These are phyloP conservation scores for Phyto melanocephala DNA, from an alignment of 2,888 invertebrate genomes.

Conservation along the genomic window DNA sequence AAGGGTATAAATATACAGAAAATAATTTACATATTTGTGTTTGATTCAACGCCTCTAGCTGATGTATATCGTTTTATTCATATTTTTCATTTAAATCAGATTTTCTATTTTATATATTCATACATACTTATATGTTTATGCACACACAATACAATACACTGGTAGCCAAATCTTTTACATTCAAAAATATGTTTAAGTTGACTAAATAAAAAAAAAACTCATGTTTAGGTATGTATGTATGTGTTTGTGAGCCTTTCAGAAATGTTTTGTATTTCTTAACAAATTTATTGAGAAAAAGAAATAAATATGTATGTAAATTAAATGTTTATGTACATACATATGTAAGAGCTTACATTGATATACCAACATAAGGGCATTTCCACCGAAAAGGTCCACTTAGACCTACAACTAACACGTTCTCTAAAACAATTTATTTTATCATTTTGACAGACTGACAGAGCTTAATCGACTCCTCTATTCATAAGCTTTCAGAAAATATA, in stretches of 20 bases:
- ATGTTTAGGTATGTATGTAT: not conserved
- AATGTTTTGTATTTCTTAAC: conserved; percentile 13
- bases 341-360: not conserved
- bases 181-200: too few relatives aligned
- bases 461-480: too few relatives aligned
- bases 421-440: too few relatives aligned
- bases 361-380: too few relatives aligned
- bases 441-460: too few relatives aligned
- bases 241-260: conserved; percentile 2
- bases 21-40: conserved; percentile 54
- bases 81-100: conserved; percentile 54
- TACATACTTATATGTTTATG: not conserved
- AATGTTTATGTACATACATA: conserved; percentile 15
- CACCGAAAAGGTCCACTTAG: too few relatives aligned
- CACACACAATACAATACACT: not conserved
- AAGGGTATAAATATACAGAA: conserved; percentile 1
- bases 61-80: conserved; percentile 53
- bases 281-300: not conserved
- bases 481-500: too few relatives aligned
- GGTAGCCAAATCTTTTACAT: not conserved
- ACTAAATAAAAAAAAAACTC: not conserved
- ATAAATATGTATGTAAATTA: conserved; percentile 22
- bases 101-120: conserved; percentile 29
- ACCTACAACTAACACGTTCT: too few relatives aligned
- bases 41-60: conserved; percentile 63